Base-by-base conservation (phyloP, 2,797 vertebrate genomes). In the Merluccius polli region DNA sequence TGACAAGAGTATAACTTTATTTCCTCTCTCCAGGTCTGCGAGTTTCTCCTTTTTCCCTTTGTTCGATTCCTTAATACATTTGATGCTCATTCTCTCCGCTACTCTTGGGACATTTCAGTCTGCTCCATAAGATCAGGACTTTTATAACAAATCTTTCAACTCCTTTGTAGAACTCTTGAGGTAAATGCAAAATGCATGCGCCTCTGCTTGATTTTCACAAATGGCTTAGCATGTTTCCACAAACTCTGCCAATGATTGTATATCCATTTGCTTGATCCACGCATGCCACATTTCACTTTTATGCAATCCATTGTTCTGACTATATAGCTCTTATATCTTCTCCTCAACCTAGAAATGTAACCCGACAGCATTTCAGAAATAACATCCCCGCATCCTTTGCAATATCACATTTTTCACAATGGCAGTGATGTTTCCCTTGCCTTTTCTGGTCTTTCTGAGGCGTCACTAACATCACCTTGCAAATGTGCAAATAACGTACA, bases 111-210 rank as follows among this genome's bases (percentile, higher is more conserved):
- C 71, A 78, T 87, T 90, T 87, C 79, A 75, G 73, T 79, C 79
- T 81, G 77, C 67, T 81, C 29, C 72, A 79, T 86, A 83, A 65
- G 59, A 59, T 59, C 52, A 73, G 41, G 76, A 84, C 63, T 82
- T 71, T 80, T 80, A n/a, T 88, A 87, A 85, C 79, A 77, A 84
- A 79, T 76, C 74, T 35, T 78, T 31, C 77, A 83, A 78, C 84
- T 76, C 24, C 83, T 84, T 81, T 75, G 80, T 75, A 88, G 79
- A 73, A 73, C 44, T 74, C 79, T 80, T 36, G 81, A 91, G 91
- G 92, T 93, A 91, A 92, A 89, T 82, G 80, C 86, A 79, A 91
- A 92, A 89, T 81, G 82, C 86, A 79, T 83, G 89, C 24, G 36
- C 80, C 76, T 79, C 24, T 65, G 9, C 16, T 41, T 77, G 82